These are phyloP conservation scores for Pollicipes pollicipes DNA, from an alignment of 1,140 invertebrate genomes.

Conservation along the genomic window DNA sequence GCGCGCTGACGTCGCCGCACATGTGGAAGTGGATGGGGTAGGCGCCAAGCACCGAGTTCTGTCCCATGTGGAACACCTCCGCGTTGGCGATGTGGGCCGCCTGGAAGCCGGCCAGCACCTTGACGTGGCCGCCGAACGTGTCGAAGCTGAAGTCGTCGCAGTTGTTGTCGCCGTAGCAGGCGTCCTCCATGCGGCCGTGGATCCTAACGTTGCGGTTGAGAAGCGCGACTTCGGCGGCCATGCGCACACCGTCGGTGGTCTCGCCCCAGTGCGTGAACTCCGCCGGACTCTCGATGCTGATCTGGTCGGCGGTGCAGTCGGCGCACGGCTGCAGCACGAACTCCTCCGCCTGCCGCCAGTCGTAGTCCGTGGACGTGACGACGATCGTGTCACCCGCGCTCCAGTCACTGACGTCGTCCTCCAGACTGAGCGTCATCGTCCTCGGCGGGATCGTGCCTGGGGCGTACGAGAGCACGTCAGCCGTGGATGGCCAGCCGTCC, in stretches of 20 bases:
- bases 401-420: neutral
- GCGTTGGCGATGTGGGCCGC: neutral
- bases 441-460: neutral
- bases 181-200: neutral
- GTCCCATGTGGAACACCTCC: neutral
- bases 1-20: neutral
- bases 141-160: neutral
- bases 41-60: neutral
- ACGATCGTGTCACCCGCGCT: neutral
- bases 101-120: neutral
- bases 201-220: neutral
- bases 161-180: neutral
- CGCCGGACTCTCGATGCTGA: neutral
- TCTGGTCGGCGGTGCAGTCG: neutral
- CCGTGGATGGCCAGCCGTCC: too few species aligned
- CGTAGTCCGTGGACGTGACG: neutral
- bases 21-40: conserved; percentile 3
- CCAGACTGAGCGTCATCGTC: neutral
- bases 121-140: neutral
- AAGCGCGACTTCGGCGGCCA: neutral
- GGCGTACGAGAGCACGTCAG: neutral
- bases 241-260: neutral
- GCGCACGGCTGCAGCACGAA: neutral
- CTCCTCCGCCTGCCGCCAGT: neutral
- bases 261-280: neutral